Conservation (phyloP, 2,113 vertebrate species). For the Oryzias melastigma region DNA sequence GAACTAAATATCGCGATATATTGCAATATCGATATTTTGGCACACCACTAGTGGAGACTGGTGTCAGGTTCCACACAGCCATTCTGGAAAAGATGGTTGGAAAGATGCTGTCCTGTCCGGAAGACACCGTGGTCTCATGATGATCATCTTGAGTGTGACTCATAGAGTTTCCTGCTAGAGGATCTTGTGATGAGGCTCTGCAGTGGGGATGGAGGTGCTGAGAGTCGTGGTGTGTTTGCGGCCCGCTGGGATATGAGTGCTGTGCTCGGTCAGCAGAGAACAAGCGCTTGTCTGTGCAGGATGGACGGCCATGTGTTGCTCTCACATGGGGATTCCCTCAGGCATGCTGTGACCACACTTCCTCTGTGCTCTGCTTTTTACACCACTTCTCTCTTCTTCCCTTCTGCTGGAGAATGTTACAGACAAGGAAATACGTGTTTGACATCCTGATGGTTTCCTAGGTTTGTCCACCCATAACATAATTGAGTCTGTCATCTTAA, state of each 20-base stretch:
- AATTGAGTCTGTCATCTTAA: too few species aligned
- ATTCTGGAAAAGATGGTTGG: not conserved
- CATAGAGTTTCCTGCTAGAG: slow-evolving; percentile 14
- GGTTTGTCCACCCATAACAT: too few species aligned
- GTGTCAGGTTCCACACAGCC: too few species aligned
- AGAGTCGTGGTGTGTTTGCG: not conserved
- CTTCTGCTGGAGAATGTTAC: too few species aligned
- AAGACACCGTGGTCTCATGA: slow-evolving; percentile 56
- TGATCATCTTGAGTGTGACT: slow-evolving; percentile 45
- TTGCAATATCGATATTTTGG: too few species aligned
- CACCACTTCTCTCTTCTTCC: not conserved
- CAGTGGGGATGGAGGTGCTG: slow-evolving; percentile 27
- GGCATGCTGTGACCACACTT: slow-evolving; percentile 47
- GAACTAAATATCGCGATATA: too few species aligned
- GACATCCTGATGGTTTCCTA: too few species aligned
- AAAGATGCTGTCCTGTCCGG: slow-evolving; percentile 11
- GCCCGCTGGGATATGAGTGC: not conserved
- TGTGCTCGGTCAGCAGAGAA: slow-evolving; percentile 20
- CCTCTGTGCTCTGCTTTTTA: slow-evolving; percentile 25
- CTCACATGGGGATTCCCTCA: slow-evolving; percentile 62
- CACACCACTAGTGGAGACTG: too few species aligned
- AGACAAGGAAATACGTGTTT: too few species aligned
- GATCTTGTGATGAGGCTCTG: slow-evolving; percentile 42
- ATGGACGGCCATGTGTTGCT: slow-evolving; percentile 6
- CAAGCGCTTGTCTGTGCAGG: slow-evolving; percentile 56